Evolutionary conservation across 2,888 invertebrate genomes (phyloP), one percentile per base, ranked within the genome.

Genomic region (Megamerina dolium): DNA sequence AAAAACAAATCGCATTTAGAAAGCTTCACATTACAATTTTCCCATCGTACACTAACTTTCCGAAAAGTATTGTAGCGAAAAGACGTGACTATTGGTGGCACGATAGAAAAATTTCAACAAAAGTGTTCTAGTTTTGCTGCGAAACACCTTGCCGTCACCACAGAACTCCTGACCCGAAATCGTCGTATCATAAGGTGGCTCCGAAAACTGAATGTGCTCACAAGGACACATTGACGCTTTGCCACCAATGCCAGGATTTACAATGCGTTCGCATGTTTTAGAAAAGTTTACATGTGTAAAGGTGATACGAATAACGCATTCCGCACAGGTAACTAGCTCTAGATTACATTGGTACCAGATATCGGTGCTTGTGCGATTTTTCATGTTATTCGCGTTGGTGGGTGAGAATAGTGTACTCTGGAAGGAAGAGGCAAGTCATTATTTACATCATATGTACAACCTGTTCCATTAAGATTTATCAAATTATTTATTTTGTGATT

Each of bases 251-350:
- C 59, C 61, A 5, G 56, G 58, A 23, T 60, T 67, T 23, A 59
- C 58, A 14, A 60, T 48, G 36, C 57, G 58, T 31, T 59, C 58
- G 48, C 72, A 70, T 18, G 54, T 64, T 45, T 64, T 70, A 2
- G 68, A 67, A 50, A 72, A 70, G 44, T 71, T 68, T 9, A 65
- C 58, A 41, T 63, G 62, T 2, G 64, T 67, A 23, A 70, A 68
- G 13, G 68, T 69, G 19, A 70, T 64, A 17, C 70, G 63, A 14
- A 70, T 77, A 37, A 83, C 75, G 60, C 84, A 84, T 14, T 82
- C 81, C 2, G 84, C 80, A 60, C 84, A 84, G 3, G 83, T 82
- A 31, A 83, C 77, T 50, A 84, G 70, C 63, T 83, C 83, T 41
- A 82, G 66, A 50, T 76, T 77, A 60, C 83, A 83, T 53, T 77